Percentiles rank a stretch among this genome's conserved stretches.
phyloP scores from a whole-genome alignment of 2,797 vertebrate species.

The Dermochelys coriacea region DNA sequence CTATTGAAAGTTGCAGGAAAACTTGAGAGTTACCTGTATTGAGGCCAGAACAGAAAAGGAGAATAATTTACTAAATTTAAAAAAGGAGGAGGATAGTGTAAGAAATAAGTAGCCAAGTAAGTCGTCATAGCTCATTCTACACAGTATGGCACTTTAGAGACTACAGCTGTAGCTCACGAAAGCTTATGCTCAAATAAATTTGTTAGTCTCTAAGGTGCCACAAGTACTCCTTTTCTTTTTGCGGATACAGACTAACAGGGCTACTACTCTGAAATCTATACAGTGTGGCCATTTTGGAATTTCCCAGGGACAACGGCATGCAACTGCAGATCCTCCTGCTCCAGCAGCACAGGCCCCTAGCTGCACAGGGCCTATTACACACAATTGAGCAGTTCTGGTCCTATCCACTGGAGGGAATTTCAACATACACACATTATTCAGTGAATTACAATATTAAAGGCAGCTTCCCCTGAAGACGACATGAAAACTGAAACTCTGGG shows the following conservation, averaged over 20 bases:
- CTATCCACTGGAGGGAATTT: neutral
- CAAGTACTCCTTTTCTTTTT: too few relatives aligned
- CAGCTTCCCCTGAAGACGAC: neutral
- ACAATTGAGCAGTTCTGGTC: neutral
- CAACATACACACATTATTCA: rapidly evolving
- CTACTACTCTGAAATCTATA: neutral
- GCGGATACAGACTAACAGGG: too few relatives aligned
- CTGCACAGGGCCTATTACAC: neutral
- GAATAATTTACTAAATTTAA: neutral
- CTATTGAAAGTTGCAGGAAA: neutral
- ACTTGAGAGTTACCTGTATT: neutral
- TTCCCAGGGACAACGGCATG: neutral
- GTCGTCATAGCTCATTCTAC: neutral
- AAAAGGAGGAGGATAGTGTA: neutral
- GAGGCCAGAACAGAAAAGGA: neutral
- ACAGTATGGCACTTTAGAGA: neutral
- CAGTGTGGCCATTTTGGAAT: neutral
- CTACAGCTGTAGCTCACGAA: too few relatives aligned
- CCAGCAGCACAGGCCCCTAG: neutral
- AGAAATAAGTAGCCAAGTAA: neutral
- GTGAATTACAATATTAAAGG: neutral
- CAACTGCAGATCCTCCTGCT: neutral
- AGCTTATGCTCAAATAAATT: too few relatives aligned
- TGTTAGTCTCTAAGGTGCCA: too few relatives aligned
- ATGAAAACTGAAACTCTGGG: neutral